phyloP scores from a whole-genome alignment of 2,888 invertebrate species.

The Spodoptera picta region DNA sequence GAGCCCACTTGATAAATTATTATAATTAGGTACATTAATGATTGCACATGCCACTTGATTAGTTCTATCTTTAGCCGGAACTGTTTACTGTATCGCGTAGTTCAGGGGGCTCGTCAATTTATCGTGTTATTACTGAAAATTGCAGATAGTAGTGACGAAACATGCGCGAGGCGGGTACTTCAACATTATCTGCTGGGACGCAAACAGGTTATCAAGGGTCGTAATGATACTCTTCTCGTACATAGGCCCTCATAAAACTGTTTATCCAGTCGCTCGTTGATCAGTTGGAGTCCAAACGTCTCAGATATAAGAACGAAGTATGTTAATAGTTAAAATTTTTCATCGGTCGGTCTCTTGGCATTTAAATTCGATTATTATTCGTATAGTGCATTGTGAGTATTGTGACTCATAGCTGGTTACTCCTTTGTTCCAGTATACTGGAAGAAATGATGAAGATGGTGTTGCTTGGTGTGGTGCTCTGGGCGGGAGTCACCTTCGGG shows the following conservation, averaged over 20 bases:
- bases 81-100: constrained; percentile 31
- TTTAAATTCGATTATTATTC: constrained; percentile 62
- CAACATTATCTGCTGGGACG: constrained; percentile 60
- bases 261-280: constrained; percentile 64
- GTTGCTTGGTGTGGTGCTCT: constrained; percentile 81
- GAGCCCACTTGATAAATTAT: constrained; percentile 1
- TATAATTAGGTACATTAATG: constrained; percentile 16
- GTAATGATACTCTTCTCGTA: constrained; percentile 70
- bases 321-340: constrained; percentile 64
- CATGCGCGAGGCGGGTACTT: constrained; percentile 47
- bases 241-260: constrained; percentile 73
- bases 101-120: constrained; percentile 75
- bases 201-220: constrained; percentile 70
- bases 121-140: constrained; percentile 25
- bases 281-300: constrained; percentile 72
- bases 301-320: constrained; percentile 58
- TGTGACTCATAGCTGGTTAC: constrained; percentile 32
- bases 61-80: constrained; percentile 39
- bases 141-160: constrained; percentile 60
- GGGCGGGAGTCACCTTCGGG: constrained; percentile 84
- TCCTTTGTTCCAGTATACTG: constrained; percentile 81
- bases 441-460: constrained; percentile 87
- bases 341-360: constrained; percentile 65
- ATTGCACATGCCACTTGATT: constrained; percentile 9
- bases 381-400: constrained; percentile 36